Evolutionary conservation across 2,113 vertebrate genomes (phyloP), one percentile per base, ranked within the genome.

Genomic region (Eclectus roratus): DNA sequence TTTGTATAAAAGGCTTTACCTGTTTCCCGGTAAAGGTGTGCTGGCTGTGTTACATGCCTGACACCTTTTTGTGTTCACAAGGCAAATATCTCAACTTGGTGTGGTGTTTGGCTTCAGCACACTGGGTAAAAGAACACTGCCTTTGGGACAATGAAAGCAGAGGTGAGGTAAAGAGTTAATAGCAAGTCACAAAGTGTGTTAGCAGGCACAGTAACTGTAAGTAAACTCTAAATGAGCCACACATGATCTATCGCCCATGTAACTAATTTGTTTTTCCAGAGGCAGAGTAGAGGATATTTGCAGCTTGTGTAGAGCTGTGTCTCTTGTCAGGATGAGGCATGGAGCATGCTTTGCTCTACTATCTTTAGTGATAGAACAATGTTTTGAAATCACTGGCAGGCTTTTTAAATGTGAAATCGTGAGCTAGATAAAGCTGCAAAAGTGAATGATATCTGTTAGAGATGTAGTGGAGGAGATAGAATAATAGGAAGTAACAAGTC

Each of bases 241-340:
- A 84, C 64, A 10, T 17, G 8, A 92, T 81, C 70, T 78, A 46
- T 46, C 60, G 86, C 35, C 71, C 20, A 5, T 11, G 18, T 44
- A 20, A 37, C 60, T 79, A 5, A 4, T 61, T 61, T 80, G 70
- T 89, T 93, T 82, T 47, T 70, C 64, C 29, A 10, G 53, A 68
- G 66, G 66, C 46, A 52, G 58, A 50, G 52, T 2, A 33, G 35
- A 84, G 56, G 39, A 10, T 82, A n/a, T 94, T 39, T 72, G 70
- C 49, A 77, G 74, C 56, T 64, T 4, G 17, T 27, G 35, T 43
- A 77, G 73, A 46, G 60, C 61, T 41, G 69, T 10, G 41, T 41
- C 68, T 83, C 41, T 50, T 83, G 88, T 85, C 89, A 91, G 89
- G 87, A 88, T 55, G 68, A 94, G 90, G 71, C 89, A 88, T 39